These are phyloP conservation scores for Dynastes tityus DNA, from an alignment of 2,888 invertebrate species.

Conservation along the genomic window DNA sequence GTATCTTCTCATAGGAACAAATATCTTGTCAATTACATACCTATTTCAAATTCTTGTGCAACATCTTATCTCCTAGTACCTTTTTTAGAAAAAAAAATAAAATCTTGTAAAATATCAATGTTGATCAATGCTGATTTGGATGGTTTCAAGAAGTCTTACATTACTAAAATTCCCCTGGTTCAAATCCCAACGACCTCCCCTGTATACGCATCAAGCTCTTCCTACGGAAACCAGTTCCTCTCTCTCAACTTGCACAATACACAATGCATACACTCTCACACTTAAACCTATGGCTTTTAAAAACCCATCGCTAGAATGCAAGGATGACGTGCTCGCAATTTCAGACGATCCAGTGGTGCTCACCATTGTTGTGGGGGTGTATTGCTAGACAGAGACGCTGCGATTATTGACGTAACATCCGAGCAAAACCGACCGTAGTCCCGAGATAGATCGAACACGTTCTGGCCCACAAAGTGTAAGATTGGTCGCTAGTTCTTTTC, in stretches of 20 bases:
- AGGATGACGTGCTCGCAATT: slow-evolving; percentile 21
- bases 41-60: too few species aligned
- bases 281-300: too few species aligned
- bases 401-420: slow-evolving; percentile 69
- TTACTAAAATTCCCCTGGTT: not conserved
- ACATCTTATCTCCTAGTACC: too few species aligned
- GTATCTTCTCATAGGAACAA: too few species aligned
- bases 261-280: too few species aligned
- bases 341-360: slow-evolving; percentile 46
- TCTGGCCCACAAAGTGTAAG: slow-evolving; percentile 53
- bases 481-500: slow-evolving; percentile 32
- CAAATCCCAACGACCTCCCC: not conserved
- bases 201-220: not conserved
- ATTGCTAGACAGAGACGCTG: slow-evolving; percentile 63
- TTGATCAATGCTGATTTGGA: too few species aligned
- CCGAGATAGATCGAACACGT: slow-evolving; percentile 57
- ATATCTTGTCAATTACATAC: too few species aligned
- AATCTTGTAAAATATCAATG: too few species aligned
- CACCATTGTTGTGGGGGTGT: slow-evolving; percentile 65
- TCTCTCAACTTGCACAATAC: too few species aligned
- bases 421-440: slow-evolving; percentile 61
- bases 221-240: not conserved
- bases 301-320: not conserved
- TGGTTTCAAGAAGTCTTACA: not conserved
- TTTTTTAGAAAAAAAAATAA: too few species aligned